Evolutionary conservation across 2,797 vertebrate species (phyloP).

Genomic region (Syndactyla subalaris): DNA sequence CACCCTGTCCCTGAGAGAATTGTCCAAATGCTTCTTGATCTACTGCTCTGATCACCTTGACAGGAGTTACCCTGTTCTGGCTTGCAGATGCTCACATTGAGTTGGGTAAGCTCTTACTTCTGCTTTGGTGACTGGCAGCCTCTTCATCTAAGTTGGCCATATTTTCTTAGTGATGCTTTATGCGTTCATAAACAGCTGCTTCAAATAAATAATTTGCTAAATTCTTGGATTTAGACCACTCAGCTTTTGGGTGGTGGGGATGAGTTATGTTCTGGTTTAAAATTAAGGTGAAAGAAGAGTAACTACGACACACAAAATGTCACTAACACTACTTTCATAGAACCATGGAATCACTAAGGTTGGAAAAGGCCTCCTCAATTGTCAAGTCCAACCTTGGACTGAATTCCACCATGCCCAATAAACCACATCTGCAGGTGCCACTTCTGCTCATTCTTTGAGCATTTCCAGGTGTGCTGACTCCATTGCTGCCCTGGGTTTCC

Average conservation of each 20-base stretch:
- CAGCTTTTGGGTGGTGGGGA: neutral
- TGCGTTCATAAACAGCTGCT: neutral
- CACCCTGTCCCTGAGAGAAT: neutral
- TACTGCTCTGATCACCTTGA: neutral
- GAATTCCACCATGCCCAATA: neutral
- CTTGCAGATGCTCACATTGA: neutral
- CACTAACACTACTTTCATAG: neutral
- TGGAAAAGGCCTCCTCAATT: neutral
- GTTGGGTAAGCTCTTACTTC: neutral
- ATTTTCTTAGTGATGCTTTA: neutral
- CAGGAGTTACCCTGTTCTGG: neutral
- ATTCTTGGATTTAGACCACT: neutral
- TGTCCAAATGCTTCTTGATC: neutral
- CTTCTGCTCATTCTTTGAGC: neutral
- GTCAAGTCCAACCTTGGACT: neutral
- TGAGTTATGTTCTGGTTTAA: neutral
- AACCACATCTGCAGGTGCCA: neutral
- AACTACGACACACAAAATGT: neutral
- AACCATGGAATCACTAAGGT: neutral
- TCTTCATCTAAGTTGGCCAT: neutral
- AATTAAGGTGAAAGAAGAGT: neutral
- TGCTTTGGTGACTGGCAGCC: neutral
- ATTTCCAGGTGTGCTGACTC: neutral
- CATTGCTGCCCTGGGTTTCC: neutral
- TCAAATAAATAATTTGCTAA: neutral